Conservation (phyloP, 2,888 invertebrate species). For the Proisotoma minuta region DNA sequence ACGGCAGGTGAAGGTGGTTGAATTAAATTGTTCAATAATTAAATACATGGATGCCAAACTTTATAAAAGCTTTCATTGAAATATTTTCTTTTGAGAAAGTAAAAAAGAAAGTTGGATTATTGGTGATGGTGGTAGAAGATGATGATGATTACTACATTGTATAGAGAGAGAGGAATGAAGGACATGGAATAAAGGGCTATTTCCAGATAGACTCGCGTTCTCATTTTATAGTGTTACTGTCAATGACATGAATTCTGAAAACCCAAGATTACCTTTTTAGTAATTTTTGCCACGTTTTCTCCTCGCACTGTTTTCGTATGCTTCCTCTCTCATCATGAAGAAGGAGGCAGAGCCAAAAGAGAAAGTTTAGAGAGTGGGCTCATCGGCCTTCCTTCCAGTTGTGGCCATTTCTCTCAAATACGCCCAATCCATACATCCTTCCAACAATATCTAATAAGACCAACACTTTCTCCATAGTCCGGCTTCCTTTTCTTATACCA, state of each 20-base stretch:
- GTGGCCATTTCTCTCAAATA: background rate
- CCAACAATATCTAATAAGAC: background rate
- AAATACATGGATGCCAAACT: too few relatives aligned
- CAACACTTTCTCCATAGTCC: background rate
- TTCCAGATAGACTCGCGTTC: slow-evolving; percentile 32
- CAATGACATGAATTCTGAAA: slow-evolving; percentile 49
- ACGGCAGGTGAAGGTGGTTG: too few relatives aligned
- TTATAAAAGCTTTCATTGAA: too few relatives aligned
- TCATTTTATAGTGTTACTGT: slow-evolving; percentile 46
- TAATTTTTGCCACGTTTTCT: slow-evolving; percentile 46
- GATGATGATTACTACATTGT: background rate
- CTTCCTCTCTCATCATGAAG: slow-evolving; percentile 25
- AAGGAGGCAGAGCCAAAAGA: slow-evolving; percentile 19
- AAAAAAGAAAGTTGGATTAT: background rate
- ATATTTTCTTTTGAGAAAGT: too few relatives aligned
- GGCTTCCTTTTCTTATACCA: slow-evolving; percentile 5
- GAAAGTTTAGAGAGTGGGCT: slow-evolving; percentile 14
- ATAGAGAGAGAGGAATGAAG: background rate
- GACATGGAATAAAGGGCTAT: slow-evolving; percentile 8
- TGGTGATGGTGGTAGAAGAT: background rate
- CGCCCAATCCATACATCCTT: background rate
- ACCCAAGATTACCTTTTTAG: slow-evolving; percentile 47
- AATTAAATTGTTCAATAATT: too few relatives aligned
- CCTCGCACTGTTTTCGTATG: slow-evolving; percentile 41
- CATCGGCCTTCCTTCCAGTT: background rate